Base-by-base conservation (phyloP, 37 sponge, comb jelly and placozoan species). In the Haliclona indistincta region DNA sequence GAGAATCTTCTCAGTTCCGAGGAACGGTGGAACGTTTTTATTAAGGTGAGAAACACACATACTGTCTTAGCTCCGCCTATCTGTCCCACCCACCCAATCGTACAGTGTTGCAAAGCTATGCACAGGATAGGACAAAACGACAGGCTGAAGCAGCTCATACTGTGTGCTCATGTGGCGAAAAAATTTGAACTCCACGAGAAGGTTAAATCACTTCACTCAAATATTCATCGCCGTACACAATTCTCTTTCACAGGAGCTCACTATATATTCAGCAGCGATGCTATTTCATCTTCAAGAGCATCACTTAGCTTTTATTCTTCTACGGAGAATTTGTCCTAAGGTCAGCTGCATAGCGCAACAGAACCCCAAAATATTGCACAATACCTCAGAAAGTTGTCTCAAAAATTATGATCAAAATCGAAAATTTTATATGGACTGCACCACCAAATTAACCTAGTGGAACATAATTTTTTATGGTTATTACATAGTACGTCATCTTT, bases 11-110 rank as follows among this genome's bases (percentile, higher is more conserved):
- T 86, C 34, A 43, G 68, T 28, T 22, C 32, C 17, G 75, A 68
- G 26, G 87, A 86, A n/a, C 79, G 87, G 87, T 80, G 73, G 68
- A 8, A 80, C 8, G 60, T 80, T 29, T 80, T 76, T 30, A 7
- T 34, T 3, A 68, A 40, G 44, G 68, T 39, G 22, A 10, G 68
- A 39, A 2, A 22, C 1, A 5, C 43, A 42, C 2, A 40, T 36
- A 20, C 25, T 25, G 13, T 58, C 7, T 58, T 58, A 20, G 13
- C n/a, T 7, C 25, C n/a, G n/a, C n/a, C n/a, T n/a, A n/a, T n/a
- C n/a, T n/a, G n/a, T n/a, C n/a, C n/a, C 28, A 58, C 7, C 25
- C n/a, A 25, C n/a, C 7, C 28, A 25, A 25, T 40, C 26, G 10
- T 64, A 39, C 28, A 75, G 64, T 75, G 77, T 22, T 75, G 76